Evolutionary conservation across 2,113 vertebrate genomes (phyloP).

Genomic region (Periophthalmodon schlosseri): DNA sequence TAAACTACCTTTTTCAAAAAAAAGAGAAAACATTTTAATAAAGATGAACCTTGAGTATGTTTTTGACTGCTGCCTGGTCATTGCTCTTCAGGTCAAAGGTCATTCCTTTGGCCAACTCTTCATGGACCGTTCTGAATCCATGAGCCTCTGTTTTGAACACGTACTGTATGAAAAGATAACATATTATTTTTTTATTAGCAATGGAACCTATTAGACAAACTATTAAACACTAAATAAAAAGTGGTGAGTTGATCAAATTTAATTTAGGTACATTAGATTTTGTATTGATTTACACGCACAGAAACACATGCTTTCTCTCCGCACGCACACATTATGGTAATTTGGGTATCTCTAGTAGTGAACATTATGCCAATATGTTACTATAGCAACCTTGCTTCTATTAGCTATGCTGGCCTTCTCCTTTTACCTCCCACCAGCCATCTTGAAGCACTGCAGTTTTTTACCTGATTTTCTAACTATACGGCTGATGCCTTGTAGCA

Average conservation of each 20-base stretch:
- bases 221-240: not conserved
- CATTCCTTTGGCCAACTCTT: conserved; percentile 90
- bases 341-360: conserved; percentile 28
- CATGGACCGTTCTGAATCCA: conserved; percentile 90
- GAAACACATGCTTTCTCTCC: not conserved
- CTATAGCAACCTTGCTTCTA: conserved; percentile 65
- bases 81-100: conserved; percentile 91
- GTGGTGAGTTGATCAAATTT: too few species aligned
- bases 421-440: conserved; percentile 36
- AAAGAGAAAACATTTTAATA: not conserved
- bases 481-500: conserved; percentile 27
- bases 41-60: conserved; percentile 86
- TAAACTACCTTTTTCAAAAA: not conserved
- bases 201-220: not conserved
- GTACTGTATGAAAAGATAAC: conserved; percentile 74
- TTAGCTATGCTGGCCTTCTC: conserved; percentile 38
- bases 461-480: conserved; percentile 11
- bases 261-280: not conserved
- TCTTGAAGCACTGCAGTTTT: conserved; percentile 48
- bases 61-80: conserved; percentile 85
- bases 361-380: conserved; percentile 69
- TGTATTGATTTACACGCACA: not conserved
- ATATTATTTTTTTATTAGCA: not conserved
- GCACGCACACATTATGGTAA: conserved; percentile 28
- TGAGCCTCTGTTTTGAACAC: conserved; percentile 89